Conservation (phyloP, 64 coral and sea anemone species). For the Pocillopora verrucosa region DNA sequence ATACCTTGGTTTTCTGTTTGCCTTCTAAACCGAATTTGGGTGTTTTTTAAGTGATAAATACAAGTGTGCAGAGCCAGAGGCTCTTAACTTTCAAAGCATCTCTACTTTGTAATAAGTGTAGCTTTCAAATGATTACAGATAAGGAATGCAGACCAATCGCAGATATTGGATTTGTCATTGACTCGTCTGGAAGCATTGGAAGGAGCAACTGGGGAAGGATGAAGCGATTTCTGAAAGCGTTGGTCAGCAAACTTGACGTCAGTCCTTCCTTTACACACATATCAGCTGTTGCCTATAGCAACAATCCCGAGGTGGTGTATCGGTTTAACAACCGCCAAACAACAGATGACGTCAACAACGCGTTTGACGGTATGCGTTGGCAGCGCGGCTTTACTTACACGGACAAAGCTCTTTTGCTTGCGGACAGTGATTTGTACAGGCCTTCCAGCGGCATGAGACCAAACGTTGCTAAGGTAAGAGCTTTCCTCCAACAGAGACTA, state of each 20-base stretch:
- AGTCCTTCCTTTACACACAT: slow-evolving; percentile 15
- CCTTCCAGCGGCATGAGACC: background rate
- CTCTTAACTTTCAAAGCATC: too few relatives aligned
- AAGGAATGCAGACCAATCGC: slow-evolving; percentile 14
- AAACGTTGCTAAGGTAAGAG: background rate
- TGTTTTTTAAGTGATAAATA: too few relatives aligned
- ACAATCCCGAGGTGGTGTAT: background rate
- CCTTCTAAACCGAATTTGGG: too few relatives aligned
- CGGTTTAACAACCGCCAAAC: background rate
- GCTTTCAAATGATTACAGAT: background rate
- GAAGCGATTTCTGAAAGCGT: slow-evolving; percentile 7
- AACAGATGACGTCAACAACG: background rate
- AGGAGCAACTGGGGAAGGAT: slow-evolving; percentile 18
- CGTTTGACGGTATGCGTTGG: slow-evolving; percentile 12
- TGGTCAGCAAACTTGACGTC: slow-evolving; percentile 29
- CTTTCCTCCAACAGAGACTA: too few relatives aligned
- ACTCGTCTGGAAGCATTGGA: slow-evolving; percentile 56
- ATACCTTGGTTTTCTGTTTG: too few relatives aligned
- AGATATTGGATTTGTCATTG: slow-evolving; percentile 51
- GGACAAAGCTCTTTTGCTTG: slow-evolving; percentile 8
- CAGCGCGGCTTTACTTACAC: slow-evolving; percentile 22
- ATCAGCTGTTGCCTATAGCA: slow-evolving; percentile 33
- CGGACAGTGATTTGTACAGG: slow-evolving; percentile 23
- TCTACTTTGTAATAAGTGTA: too few relatives aligned
- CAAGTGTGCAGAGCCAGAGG: too few relatives aligned